Evolutionary conservation across 2,888 invertebrate genomes (phyloP).

Genomic region (Catocala nupta): DNA sequence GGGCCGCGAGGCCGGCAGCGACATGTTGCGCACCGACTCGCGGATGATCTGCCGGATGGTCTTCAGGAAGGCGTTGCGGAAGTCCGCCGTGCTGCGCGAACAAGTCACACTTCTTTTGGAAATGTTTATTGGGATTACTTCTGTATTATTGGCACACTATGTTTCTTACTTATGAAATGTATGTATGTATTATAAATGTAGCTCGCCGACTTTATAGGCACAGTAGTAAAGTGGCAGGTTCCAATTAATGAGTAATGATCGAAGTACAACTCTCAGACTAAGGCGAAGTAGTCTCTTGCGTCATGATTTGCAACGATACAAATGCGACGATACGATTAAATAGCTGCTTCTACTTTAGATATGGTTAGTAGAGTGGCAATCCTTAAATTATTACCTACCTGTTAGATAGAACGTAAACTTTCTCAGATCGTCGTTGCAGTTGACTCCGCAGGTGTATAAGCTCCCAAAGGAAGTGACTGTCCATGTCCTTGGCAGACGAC

Average conservation of each 20-base stretch:
- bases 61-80: slow-evolving; percentile 98
- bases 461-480: slow-evolving; percentile 99
- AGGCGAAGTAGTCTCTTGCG: too few relatives aligned
- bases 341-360: too few relatives aligned
- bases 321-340: too few relatives aligned
- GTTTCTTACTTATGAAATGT: too few relatives aligned
- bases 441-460: slow-evolving; percentile 97
- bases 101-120: not conserved
- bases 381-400: slow-evolving; percentile 87
- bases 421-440: slow-evolving; percentile 97
- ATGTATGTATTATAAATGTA: too few relatives aligned
- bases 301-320: too few relatives aligned
- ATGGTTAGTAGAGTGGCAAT: not conserved
- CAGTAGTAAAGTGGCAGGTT: too few relatives aligned
- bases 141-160: too few relatives aligned
- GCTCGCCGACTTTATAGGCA: too few relatives aligned
- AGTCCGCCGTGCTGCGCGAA: slow-evolving; percentile 94
- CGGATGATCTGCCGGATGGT: slow-evolving; percentile 98
- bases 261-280: too few relatives aligned
- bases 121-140: not conserved
- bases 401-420: slow-evolving; percentile 98
- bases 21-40: slow-evolving; percentile 98
- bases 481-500: slow-evolving; percentile 97
- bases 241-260: too few relatives aligned
- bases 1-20: slow-evolving; percentile 93